Percentiles rank a stretch among this genome's conserved stretches.
These are phyloP conservation scores for Rhamphomyia laevipes DNA, from an alignment of 2,888 invertebrate genomes.

Conservation along the genomic window DNA sequence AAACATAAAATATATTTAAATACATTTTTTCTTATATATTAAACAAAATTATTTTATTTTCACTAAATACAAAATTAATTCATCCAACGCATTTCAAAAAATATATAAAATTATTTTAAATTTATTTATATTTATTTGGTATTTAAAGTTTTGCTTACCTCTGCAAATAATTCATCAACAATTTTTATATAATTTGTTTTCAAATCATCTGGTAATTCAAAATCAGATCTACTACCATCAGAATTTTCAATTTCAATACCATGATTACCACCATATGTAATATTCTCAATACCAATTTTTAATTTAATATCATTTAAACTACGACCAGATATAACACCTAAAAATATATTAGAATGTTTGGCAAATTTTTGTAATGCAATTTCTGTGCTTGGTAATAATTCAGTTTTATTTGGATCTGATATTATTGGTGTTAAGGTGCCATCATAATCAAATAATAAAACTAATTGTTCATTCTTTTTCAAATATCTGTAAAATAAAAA, in stretches of 20 bases:
- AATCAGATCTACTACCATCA: conserved; percentile 59
- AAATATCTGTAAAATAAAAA: conserved; percentile 28
- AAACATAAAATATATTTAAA: background rate
- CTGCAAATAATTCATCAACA: conserved; percentile 50
- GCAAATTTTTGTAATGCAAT: conserved; percentile 49
- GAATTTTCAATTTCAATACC: conserved; percentile 63
- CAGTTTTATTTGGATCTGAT: conserved; percentile 56
- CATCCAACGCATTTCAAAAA: background rate
- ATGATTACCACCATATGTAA: conserved; percentile 65
- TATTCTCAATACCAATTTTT: conserved; percentile 43
- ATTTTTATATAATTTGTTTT: conserved; percentile 50
- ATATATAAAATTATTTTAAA: background rate
- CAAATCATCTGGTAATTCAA: conserved; percentile 54
- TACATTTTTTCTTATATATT: conserved; percentile 1
- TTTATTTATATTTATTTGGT: background rate
- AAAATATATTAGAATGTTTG: conserved; percentile 54
- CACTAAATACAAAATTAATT: too few relatives aligned
- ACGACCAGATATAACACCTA: conserved; percentile 59
- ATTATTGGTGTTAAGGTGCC: conserved; percentile 63
- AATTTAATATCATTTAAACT: conserved; percentile 56
- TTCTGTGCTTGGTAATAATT: conserved; percentile 54
- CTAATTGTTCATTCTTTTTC: conserved; percentile 49
- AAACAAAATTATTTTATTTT: background rate
- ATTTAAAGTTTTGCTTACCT: conserved; percentile 27
- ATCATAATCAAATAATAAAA: conserved; percentile 60